Evolutionary conservation across 2,888 invertebrate genomes (phyloP), one percentile per base, ranked within the genome.

Genomic region (Beris chalybata): DNA sequence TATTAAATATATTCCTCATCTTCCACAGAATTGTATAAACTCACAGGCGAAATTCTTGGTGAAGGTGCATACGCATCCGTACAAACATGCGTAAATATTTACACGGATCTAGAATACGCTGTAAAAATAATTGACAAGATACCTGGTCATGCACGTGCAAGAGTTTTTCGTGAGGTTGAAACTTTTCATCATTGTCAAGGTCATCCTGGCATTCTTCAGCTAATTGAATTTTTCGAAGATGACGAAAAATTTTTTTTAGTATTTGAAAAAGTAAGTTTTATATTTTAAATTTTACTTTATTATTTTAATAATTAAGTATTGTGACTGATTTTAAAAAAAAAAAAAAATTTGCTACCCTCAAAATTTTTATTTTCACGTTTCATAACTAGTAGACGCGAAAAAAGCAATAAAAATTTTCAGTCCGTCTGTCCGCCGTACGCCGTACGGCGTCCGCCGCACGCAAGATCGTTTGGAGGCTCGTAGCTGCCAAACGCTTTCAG

Each of bases 171-270:
- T 75, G 98, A 98, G 83, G 97, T 98, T 77, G 97, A 98, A 85
- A 97, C 96, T 73, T 97, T 98, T 87, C 95, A 97, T 84, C 93
- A 97, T 83, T 98, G 97, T 83, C 92, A 94, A 83, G 95, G 95
- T 74, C 97, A 98, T 84, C 92, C 93, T 70, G 95, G 97, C 82
- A 97, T 99, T 82, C 92, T 98, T 80, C 96, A 97, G 84, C 87
- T 99, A 82, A 91, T 95, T 76, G 97, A 98, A 82, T 95, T 93
- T 85, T 95, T 96, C 82, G 97, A 97, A 83, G 97, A 97, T 84
- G 93, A 95, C 76, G 93, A 93, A 82, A 91, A 91, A 84, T 97
- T 97, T 83, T 97, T 95, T 83, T 89, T 98, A 83, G 95, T 97
- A 78, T 98, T 97, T 85, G 97, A 98, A 83, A 97, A 97, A 86